phyloP scores from a whole-genome alignment of 2,113 vertebrate genomes.

The Thalassoma bifasciatum region DNA sequence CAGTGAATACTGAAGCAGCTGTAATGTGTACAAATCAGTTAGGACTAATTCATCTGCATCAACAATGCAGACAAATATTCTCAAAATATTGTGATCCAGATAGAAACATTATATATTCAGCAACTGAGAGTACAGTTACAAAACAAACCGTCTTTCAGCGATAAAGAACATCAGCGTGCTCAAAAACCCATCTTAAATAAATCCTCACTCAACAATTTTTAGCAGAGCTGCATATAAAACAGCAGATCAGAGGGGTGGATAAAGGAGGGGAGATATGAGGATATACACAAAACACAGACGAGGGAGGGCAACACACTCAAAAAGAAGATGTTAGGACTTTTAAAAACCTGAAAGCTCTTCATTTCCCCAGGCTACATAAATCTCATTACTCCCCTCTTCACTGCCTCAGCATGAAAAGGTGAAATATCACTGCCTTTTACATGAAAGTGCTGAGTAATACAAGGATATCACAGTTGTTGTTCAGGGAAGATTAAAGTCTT shows the following conservation, averaged over 20 bases:
- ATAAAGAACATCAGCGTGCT: conserved; percentile 25
- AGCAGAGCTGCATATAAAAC: conserved; percentile 8
- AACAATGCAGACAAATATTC: not conserved
- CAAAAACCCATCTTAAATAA: conserved; percentile 38
- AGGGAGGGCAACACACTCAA: not conserved
- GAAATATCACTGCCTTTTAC: conserved; percentile 60
- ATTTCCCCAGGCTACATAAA: conserved; percentile 47
- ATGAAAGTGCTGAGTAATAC: conserved; percentile 64
- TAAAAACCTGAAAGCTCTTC: conserved; percentile 36
- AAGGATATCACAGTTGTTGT: conserved; percentile 29
- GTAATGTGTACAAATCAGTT: not conserved
- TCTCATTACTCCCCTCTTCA: conserved; percentile 55
- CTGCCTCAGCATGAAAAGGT: conserved; percentile 44
- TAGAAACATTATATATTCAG: not conserved
- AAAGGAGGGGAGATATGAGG: not conserved
- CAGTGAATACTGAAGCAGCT: not conserved
- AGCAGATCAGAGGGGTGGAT: not conserved
- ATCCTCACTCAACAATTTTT: conserved; percentile 33
- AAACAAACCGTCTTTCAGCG: conserved; percentile 14
- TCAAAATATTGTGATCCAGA: not conserved
- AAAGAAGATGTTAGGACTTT: conserved; percentile 48
- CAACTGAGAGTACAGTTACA: not conserved
- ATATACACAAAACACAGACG: conserved; percentile 11
- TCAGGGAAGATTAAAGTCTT: conserved; percentile 55
- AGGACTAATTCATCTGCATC: not conserved